Percentiles rank a stretch among this genome's conserved stretches.
Evolutionary conservation across 2,888 invertebrate genomes (phyloP).

Genomic region (Lasioglossum marginatum): DNA sequence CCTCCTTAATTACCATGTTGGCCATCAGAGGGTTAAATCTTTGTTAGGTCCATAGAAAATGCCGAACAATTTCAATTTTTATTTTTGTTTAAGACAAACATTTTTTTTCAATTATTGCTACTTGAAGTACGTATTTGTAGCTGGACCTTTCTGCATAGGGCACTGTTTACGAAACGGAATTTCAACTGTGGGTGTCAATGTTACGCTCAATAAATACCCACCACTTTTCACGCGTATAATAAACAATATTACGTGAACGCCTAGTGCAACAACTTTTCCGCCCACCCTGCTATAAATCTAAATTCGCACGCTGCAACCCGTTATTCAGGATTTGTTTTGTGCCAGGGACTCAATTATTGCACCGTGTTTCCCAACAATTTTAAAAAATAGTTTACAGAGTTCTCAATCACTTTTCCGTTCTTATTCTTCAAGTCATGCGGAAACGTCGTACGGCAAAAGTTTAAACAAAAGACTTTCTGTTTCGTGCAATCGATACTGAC

Average conservation of each 20-base stretch:
- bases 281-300: neutral
- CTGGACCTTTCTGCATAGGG: neutral
- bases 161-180: neutral
- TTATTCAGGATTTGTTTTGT: conserved; percentile 6
- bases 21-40: neutral
- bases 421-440: neutral
- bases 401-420: neutral
- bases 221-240: neutral
- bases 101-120: neutral
- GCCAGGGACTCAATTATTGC: neutral
- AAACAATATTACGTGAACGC: neutral
- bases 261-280: neutral
- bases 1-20: neutral
- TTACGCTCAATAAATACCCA: neutral
- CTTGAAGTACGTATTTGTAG: neutral
- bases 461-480: too few species aligned
- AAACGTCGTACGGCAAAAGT: too few species aligned
- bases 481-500: too few species aligned
- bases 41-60: neutral
- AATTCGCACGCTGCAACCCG: neutral
- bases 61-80: neutral
- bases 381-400: neutral
- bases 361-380: neutral
- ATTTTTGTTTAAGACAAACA: neutral
- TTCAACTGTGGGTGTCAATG: neutral